Conservation (phyloP, 2,888 invertebrate genomes). For the Steinernema hermaphroditum region DNA sequence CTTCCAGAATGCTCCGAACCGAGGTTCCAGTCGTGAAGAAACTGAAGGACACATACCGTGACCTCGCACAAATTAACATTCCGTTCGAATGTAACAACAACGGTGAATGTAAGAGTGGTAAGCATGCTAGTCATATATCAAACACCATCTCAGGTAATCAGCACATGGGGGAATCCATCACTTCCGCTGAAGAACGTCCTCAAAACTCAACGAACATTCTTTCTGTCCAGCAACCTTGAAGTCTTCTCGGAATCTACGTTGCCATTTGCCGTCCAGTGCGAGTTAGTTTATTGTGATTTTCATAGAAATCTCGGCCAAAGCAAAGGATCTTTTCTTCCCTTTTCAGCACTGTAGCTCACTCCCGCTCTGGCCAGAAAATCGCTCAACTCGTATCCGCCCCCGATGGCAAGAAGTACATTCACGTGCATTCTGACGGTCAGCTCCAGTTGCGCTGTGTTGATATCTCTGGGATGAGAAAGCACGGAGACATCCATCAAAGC, state of each 20-base stretch:
- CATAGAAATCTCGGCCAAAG: no score
- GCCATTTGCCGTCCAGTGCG: slow-evolving; percentile 48
- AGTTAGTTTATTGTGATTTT: slow-evolving; percentile 48
- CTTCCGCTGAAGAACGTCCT: slow-evolving; percentile 50
- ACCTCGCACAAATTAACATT: slow-evolving; percentile 52
- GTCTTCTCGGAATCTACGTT: slow-evolving; percentile 41
- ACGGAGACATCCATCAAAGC: slow-evolving; percentile 50
- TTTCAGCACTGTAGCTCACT: slow-evolving; percentile 44
- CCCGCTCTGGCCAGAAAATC: slow-evolving; percentile 44
- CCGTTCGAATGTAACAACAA: slow-evolving; percentile 36
- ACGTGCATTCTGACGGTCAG: slow-evolving; percentile 35
- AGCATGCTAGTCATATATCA: neutral
- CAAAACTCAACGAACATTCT: slow-evolving; percentile 28
- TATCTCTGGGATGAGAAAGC: slow-evolving; percentile 54
- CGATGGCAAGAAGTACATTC: slow-evolving; percentile 54
- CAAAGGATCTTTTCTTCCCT: no score
- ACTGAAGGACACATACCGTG: slow-evolving; percentile 54
- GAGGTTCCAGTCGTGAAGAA: slow-evolving; percentile 39
- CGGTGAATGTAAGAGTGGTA: slow-evolving; percentile 31
- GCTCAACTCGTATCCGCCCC: slow-evolving; percentile 55
- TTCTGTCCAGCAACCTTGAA: slow-evolving; percentile 39
- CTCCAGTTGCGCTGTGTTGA: slow-evolving; percentile 47
- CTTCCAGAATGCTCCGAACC: neutral
- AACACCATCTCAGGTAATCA: slow-evolving; percentile 42
- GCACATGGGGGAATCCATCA: slow-evolving; percentile 56